Conservation (phyloP, 2,113 vertebrate genomes). For the Tretioscincus oriximinensis region DNA sequence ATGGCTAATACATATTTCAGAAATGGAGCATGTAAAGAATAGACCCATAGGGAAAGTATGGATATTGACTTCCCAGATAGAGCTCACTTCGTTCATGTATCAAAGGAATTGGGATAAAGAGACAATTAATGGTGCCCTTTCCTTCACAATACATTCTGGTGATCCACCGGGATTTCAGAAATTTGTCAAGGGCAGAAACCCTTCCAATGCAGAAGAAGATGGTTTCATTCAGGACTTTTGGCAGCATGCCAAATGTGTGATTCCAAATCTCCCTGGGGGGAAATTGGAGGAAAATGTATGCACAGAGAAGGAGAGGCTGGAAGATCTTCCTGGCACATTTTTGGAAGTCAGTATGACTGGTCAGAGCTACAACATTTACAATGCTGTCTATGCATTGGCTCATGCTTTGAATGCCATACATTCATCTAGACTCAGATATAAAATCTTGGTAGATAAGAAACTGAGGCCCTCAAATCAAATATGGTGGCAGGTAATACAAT, state of each 20-base stretch:
- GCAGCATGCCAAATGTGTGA: not conserved
- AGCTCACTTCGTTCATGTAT: not conserved
- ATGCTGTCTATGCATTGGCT: not conserved
- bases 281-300: not conserved
- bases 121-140: not conserved
- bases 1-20: not conserved
- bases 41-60: not conserved
- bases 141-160: not conserved
- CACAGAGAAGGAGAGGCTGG: not conserved
- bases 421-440: not conserved
- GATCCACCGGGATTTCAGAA: not conserved
- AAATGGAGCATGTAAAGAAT: not conserved
- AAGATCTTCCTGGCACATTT: not conserved
- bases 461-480: not conserved
- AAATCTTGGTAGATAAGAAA: not conserved
- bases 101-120: not conserved
- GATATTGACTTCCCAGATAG: not conserved
- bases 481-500: not conserved
- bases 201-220: not conserved
- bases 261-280: too few relatives aligned
- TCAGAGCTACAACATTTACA: not conserved
- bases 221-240: not conserved
- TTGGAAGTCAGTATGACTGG: not conserved
- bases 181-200: not conserved
- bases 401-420: not conserved